Conservation (phyloP, 2,797 vertebrate species). For the Aphelocoma californica region DNA sequence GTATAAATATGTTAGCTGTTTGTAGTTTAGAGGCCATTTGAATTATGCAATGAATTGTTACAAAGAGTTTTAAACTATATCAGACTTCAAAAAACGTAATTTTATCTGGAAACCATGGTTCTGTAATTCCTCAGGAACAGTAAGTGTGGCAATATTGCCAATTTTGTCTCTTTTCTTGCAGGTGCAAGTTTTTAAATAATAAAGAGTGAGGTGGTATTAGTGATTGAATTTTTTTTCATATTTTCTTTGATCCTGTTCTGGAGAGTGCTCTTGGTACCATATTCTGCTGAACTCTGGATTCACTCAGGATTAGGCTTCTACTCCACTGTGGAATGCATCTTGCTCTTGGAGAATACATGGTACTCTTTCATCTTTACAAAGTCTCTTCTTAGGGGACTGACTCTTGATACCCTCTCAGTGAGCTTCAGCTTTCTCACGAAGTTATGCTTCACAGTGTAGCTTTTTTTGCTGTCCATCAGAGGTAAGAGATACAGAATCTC, state of each 20-base stretch:
- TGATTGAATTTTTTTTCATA: conserved; percentile 23
- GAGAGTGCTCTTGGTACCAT: neutral
- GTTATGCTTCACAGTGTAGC: neutral
- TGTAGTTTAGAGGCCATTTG: conserved; percentile 22
- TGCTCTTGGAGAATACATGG: neutral
- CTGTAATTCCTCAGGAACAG: neutral
- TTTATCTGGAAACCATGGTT: conserved; percentile 14
- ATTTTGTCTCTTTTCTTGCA: neutral
- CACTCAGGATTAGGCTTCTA: neutral
- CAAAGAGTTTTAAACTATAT: conserved; percentile 38
- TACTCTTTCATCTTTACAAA: neutral
- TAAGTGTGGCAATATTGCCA: neutral
- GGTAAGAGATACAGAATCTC: neutral
- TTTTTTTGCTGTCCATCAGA: neutral
- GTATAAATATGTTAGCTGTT: conserved; percentile 28
- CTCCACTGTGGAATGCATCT: neutral
- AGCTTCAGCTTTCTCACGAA: neutral
- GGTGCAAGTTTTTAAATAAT: neutral
- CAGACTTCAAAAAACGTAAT: neutral
- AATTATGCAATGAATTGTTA: conserved; percentile 40
- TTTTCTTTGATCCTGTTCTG: neutral
- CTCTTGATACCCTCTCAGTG: neutral
- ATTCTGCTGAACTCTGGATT: neutral
- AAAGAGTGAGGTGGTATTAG: neutral
- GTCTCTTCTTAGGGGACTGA: neutral